Evolutionary conservation across 2,888 invertebrate species (phyloP).

Genomic region (Pollenia labialis): DNA sequence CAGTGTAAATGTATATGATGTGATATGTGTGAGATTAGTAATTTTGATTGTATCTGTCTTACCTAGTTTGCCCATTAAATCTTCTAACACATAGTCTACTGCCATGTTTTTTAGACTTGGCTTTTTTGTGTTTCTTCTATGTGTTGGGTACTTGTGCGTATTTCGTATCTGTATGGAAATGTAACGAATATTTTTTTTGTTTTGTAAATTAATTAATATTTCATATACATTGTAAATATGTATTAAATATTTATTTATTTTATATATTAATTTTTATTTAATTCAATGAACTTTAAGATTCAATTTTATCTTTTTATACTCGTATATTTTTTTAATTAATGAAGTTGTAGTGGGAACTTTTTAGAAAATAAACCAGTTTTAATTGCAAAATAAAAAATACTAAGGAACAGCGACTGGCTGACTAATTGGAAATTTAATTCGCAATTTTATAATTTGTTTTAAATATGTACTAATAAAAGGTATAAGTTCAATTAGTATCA

Average conservation of each 20-base stretch:
- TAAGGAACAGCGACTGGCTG: background rate
- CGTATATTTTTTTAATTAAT: slow-evolving; percentile 22
- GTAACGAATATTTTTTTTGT: slow-evolving; percentile 46
- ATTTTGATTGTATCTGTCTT: slow-evolving; percentile 75
- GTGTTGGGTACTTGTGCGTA: slow-evolving; percentile 21
- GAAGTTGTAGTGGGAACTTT: slow-evolving; percentile 6
- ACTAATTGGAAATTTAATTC: slow-evolving; percentile 8
- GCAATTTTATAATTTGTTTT: slow-evolving; percentile 10
- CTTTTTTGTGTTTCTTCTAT: slow-evolving; percentile 6
- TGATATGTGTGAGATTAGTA: background rate
- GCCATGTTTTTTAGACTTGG: slow-evolving; percentile 84
- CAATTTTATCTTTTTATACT: slow-evolving; percentile 16
- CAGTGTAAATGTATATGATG: background rate
- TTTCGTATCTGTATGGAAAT: slow-evolving; percentile 32
- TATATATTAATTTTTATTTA: slow-evolving; percentile 1
- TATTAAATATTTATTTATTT: slow-evolving; percentile 16
- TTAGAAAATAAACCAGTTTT: slow-evolving; percentile 58
- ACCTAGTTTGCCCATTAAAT: slow-evolving; percentile 89
- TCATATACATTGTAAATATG: slow-evolving; percentile 22
- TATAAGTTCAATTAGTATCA: slow-evolving; percentile 31
- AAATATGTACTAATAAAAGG: background rate
- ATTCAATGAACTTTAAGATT: slow-evolving; percentile 42
- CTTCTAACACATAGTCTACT: slow-evolving; percentile 87
- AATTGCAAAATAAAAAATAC: slow-evolving; percentile 24
- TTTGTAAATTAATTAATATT: slow-evolving; percentile 41